These are phyloP conservation scores for Mycogona germanica DNA, from an alignment of 2,888 invertebrate genomes.

Conservation along the genomic window DNA sequence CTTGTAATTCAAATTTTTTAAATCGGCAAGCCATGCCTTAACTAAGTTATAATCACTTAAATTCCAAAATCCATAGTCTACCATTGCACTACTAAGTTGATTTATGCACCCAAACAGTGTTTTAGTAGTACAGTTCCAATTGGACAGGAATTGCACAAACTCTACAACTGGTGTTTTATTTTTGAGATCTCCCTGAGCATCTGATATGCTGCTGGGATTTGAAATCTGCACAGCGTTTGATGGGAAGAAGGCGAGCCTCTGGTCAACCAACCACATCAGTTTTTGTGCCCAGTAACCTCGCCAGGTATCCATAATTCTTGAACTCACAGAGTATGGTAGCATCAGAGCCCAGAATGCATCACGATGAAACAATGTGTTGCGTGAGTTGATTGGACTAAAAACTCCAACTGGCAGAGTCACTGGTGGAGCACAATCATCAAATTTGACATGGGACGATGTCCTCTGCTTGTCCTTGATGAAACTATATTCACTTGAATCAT, in stretches of 20 bases:
- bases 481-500: slow-evolving; percentile 11
- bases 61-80: not conserved
- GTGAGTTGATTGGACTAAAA: slow-evolving; percentile 13
- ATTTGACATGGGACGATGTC: not conserved
- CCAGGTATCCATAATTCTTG: slow-evolving; percentile 15
- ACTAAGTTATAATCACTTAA: not conserved
- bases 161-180: slow-evolving; percentile 6
- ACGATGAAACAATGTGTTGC: slow-evolving; percentile 10
- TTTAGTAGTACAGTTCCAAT: slow-evolving; percentile 1
- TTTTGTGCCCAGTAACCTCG: slow-evolving; percentile 16
- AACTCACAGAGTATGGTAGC: slow-evolving; percentile 6
- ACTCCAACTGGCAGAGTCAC: slow-evolving; percentile 10
- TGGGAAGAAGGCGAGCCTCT: slow-evolving; percentile 9
- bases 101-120: slow-evolving; percentile 9
- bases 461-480: not conserved
- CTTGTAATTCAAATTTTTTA: slow-evolving; percentile 2
- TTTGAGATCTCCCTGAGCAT: slow-evolving; percentile 7
- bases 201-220: slow-evolving; percentile 8
- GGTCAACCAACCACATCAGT: slow-evolving; percentile 14
- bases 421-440: slow-evolving; percentile 9
- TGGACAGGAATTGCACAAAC: slow-evolving; percentile 2
- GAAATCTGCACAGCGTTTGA: slow-evolving; percentile 13
- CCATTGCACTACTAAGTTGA: slow-evolving; percentile 7
- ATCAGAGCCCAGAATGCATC: slow-evolving; percentile 12
- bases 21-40: slow-evolving; percentile 6